A percentile compares a stretch with the other conserved stretches of the same genome.
These are phyloP conservation scores for Drosophila emarginata DNA, from an alignment of 2,888 invertebrate species.

Conservation along the genomic window DNA sequence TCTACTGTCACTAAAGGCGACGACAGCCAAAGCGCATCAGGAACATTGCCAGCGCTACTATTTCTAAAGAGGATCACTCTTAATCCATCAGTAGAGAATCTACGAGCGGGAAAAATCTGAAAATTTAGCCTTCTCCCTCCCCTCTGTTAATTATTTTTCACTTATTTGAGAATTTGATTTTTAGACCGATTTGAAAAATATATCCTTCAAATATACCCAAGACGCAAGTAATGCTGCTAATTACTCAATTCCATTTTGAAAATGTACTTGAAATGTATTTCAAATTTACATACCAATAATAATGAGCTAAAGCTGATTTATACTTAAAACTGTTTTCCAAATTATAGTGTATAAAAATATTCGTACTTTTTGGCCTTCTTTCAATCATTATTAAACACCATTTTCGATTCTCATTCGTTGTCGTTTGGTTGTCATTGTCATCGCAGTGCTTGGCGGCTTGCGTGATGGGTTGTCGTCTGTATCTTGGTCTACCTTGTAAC, in stretches of 20 bases:
- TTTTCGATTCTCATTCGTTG: constrained; percentile 7
- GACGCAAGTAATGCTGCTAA: too few species aligned
- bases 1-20: constrained; percentile 51
- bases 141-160: too few species aligned
- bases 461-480: constrained; percentile 2
- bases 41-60: not conserved
- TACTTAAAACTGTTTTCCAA: too few species aligned
- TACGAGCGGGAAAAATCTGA: not conserved
- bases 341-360: not conserved
- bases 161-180: too few species aligned
- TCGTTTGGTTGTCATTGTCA: constrained; percentile 23
- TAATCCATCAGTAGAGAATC: not conserved
- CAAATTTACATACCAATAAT: too few species aligned
- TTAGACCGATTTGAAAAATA: too few species aligned
- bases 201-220: too few species aligned
- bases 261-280: too few species aligned
- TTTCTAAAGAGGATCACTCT: not conserved
- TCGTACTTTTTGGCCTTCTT: not conserved
- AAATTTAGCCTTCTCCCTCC: too few species aligned
- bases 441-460: not conserved
- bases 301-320: too few species aligned
- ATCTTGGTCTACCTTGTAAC: not conserved
- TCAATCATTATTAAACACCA: constrained; percentile 7
- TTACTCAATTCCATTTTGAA: too few species aligned
- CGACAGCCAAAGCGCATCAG: constrained; percentile 42